Evolutionary conservation across 2,797 vertebrate genomes (phyloP).

Genomic region (Anguilla megastoma): DNA sequence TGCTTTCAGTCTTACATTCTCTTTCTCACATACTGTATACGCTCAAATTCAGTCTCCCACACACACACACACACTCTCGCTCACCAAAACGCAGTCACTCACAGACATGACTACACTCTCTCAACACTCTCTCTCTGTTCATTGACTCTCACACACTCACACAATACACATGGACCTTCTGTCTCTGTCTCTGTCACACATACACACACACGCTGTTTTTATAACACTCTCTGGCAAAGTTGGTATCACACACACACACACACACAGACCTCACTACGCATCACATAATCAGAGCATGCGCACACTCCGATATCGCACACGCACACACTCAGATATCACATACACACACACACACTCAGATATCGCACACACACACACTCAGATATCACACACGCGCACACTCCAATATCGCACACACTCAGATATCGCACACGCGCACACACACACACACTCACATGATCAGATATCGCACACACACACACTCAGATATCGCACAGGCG

Average conservation of each 20-base stretch:
- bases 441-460: too few relatives aligned
- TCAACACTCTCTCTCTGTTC: too few relatives aligned
- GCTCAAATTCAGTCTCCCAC: neutral
- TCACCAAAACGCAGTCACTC: neutral
- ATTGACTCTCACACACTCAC: neutral
- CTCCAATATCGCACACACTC: too few relatives aligned
- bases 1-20: neutral
- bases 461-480: too few relatives aligned
- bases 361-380: neutral
- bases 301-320: too few relatives aligned
- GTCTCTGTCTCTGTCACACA: neutral
- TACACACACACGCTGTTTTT: neutral
- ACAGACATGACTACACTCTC: too few relatives aligned
- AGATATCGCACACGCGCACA: too few relatives aligned
- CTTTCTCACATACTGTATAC: neutral
- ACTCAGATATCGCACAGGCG: too few relatives aligned
- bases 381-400: too few relatives aligned
- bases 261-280: neutral
- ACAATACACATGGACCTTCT: neutral
- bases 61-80: neutral
- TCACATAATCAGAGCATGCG: conserved; percentile 50
- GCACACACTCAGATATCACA: too few relatives aligned
- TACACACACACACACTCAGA: neutral
- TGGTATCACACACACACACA: neutral
- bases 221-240: neutral